A percentile compares a stretch with the other conserved stretches of the same genome.
These are phyloP conservation scores for Asteroscopus sphinx DNA, from an alignment of 2,888 invertebrate species.

Conservation along the genomic window DNA sequence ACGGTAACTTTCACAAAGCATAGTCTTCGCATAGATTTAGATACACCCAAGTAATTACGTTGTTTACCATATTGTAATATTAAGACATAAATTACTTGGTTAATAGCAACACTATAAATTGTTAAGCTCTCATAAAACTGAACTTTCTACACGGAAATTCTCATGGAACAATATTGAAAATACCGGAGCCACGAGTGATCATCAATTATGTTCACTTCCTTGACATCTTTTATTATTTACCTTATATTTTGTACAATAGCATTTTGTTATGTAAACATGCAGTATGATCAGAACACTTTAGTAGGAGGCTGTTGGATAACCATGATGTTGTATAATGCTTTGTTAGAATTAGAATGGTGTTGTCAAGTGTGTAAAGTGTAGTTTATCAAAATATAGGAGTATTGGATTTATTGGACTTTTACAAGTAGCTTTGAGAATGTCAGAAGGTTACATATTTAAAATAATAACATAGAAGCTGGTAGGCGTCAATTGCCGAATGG, in stretches of 20 bases:
- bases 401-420: slow-evolving; percentile 27
- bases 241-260: slow-evolving; percentile 49
- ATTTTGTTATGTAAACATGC: slow-evolving; percentile 46
- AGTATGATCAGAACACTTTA: slow-evolving; percentile 31
- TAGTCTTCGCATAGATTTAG: slow-evolving; percentile 18
- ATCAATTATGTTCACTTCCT: slow-evolving; percentile 59
- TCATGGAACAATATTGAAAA: slow-evolving; percentile 55
- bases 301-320: slow-evolving; percentile 32
- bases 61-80: slow-evolving; percentile 28
- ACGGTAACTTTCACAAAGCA: slow-evolving; percentile 19
- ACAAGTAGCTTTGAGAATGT: slow-evolving; percentile 16
- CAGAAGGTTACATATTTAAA: slow-evolving; percentile 17
- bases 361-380: slow-evolving; percentile 14
- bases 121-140: slow-evolving; percentile 50
- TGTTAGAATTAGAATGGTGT: slow-evolving; percentile 25
- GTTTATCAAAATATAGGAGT: slow-evolving; percentile 25
- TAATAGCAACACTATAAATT: slow-evolving; percentile 38
- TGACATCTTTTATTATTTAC: slow-evolving; percentile 57
- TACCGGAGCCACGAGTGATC: slow-evolving; percentile 37
- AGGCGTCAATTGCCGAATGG: slow-evolving; percentile 6
- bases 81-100: slow-evolving; percentile 26
- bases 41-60: slow-evolving; percentile 19
- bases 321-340: slow-evolving; percentile 34
- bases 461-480: slow-evolving; percentile 13
- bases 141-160: slow-evolving; percentile 65